These are phyloP conservation scores for Vanessa atalanta DNA, from an alignment of 1,140 invertebrate genomes.

Conservation along the genomic window DNA sequence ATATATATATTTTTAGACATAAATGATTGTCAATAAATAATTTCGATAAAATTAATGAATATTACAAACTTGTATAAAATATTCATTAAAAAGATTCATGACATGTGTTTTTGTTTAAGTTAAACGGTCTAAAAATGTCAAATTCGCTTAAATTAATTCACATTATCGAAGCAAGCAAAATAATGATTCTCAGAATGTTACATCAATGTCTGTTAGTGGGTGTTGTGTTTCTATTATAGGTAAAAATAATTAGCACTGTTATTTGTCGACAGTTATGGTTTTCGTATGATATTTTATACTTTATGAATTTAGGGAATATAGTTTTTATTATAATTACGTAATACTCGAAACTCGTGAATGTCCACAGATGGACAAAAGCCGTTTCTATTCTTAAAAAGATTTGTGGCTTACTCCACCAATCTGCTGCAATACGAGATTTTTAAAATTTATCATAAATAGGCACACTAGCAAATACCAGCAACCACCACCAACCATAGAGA, in stretches of 20 bases:
- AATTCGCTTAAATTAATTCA: conserved; percentile 42
- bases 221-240: conserved; percentile 54
- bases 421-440: too few relatives aligned
- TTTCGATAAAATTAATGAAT: too few relatives aligned
- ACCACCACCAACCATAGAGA: too few relatives aligned
- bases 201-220: conserved; percentile 55
- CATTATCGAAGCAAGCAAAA: conserved; percentile 57
- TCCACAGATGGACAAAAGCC: too few relatives aligned
- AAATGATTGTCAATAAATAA: too few relatives aligned
- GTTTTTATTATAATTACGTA: too few relatives aligned
- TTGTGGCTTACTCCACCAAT: too few relatives aligned
- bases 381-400: too few relatives aligned
- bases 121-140: conserved; percentile 28
- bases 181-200: conserved; percentile 62
- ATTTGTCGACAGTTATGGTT: not conserved
- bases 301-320: not conserved
- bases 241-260: conserved; percentile 23
- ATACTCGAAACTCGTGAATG: too few relatives aligned
- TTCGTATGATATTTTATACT: not conserved
- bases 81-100: not conserved
- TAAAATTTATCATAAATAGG: too few relatives aligned
- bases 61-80: not conserved
- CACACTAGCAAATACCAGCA: too few relatives aligned
- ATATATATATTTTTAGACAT: too few relatives aligned
- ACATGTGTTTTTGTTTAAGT: not conserved